Evolutionary conservation across 1,140 invertebrate genomes (phyloP).

Genomic region (Ptiloglossa arizonensis): DNA sequence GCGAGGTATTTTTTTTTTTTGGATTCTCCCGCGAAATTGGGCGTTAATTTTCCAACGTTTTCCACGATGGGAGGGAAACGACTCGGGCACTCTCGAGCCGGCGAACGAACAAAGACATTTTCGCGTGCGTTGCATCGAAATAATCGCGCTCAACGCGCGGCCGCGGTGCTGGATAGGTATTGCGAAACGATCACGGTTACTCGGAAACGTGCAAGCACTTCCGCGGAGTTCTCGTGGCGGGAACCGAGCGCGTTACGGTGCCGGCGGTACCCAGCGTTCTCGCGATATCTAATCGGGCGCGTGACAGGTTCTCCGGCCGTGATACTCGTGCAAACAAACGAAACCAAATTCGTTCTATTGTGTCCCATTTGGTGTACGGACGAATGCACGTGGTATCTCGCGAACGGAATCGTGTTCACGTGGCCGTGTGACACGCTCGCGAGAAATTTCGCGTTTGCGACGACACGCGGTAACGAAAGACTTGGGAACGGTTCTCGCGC

Average conservation of each 20-base stretch:
- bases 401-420: not conserved
- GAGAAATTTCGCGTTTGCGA: not conserved
- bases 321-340: constrained; percentile 7
- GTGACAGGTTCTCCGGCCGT: constrained; percentile 46
- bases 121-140: constrained; percentile 17
- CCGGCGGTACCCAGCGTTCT: constrained; percentile 10
- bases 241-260: not conserved
- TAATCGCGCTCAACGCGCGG: constrained; percentile 2
- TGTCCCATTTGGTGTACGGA: no score
- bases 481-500: not conserved
- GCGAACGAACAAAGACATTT: not conserved
- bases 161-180: not conserved
- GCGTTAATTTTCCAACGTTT: not conserved
- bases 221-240: constrained; percentile 24
- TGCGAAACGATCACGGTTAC: constrained; percentile 33
- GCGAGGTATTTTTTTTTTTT: no score
- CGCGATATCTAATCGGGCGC: constrained; percentile 65
- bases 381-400: not conserved
- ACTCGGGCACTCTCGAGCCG: not conserved
- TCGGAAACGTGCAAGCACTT: constrained; percentile 26
- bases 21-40: not conserved
- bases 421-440: not conserved
- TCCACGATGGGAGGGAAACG: not conserved
- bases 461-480: not conserved
- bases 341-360: not conserved